Evolutionary conservation across 2,113 vertebrate genomes (phyloP).

Genomic region (Nerophis lumbriciformis): DNA sequence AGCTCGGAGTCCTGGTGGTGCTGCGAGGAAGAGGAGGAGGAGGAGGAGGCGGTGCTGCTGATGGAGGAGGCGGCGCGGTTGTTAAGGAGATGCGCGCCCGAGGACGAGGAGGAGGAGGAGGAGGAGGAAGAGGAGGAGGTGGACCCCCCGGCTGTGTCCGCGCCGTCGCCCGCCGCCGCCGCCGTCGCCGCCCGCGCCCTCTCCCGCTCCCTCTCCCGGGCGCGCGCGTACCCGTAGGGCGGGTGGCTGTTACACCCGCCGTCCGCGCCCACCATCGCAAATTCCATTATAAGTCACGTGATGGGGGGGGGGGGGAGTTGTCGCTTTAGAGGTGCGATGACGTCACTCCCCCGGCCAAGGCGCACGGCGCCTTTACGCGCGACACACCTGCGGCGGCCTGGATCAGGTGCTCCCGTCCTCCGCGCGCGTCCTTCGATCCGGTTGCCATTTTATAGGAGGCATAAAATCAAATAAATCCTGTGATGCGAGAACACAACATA

Average conservation of each 20-base stretch:
- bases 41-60: conserved; percentile 67
- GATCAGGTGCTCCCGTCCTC: conserved; percentile 62
- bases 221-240: conserved; percentile 90
- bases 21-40: conserved; percentile 59
- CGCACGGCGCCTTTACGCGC: conserved; percentile 45
- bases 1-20: conserved; percentile 63
- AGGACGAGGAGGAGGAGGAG: conserved; percentile 34
- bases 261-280: conserved; percentile 96
- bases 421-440: conserved; percentile 48
- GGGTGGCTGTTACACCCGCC: conserved; percentile 91
- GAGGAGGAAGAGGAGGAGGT: conserved; percentile 16
- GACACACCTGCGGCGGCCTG: conserved; percentile 52
- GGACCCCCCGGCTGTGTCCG: conserved; percentile 33
- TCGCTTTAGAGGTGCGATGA: conserved; percentile 50
- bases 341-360: conserved; percentile 47
- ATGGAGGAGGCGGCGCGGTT: conserved; percentile 74
- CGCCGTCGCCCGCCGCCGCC: neutral
- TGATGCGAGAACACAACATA: conserved; percentile 27
- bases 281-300: conserved; percentile 81
- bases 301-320: conserved; percentile 50
- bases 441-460: conserved; percentile 61
- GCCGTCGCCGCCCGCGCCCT: conserved; percentile 70
- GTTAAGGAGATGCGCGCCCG: conserved; percentile 67
- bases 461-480: conserved; percentile 24
- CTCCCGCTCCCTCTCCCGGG: conserved; percentile 85